Percentiles rank a stretch among this genome's conserved stretches.
phyloP scores from a whole-genome alignment of 2,113 vertebrate genomes.

The Chaenocephalus aceratus region DNA sequence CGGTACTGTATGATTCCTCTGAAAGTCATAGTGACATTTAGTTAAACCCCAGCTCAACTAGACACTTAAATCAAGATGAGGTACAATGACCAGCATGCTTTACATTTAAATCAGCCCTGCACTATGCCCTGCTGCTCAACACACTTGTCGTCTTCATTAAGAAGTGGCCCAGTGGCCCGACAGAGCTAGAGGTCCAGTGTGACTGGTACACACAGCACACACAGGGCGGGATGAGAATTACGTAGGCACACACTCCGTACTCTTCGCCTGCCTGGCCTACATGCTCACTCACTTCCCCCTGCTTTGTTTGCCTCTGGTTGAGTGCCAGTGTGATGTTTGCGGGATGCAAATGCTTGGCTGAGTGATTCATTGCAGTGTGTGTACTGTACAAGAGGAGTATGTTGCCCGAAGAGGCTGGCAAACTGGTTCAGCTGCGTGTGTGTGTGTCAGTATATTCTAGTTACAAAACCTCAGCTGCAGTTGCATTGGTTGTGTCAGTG shows the following conservation, averaged over 20 bases:
- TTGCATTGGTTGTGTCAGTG: slow-evolving; percentile 65
- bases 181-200: slow-evolving; percentile 16
- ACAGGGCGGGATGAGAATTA: slow-evolving; percentile 45
- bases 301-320: slow-evolving; percentile 76
- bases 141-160: slow-evolving; percentile 23
- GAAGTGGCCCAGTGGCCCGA: slow-evolving; percentile 5
- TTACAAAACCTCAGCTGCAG: slow-evolving; percentile 69
- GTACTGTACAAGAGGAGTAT: slow-evolving; percentile 53
- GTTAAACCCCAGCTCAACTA: not conserved
- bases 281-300: slow-evolving; percentile 71
- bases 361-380: slow-evolving; percentile 70
- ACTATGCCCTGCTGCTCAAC: not conserved
- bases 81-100: slow-evolving; percentile 19
- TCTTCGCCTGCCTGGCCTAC: slow-evolving; percentile 60
- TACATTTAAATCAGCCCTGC: not conserved
- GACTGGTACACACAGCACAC: slow-evolving; percentile 38
- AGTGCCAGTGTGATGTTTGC: slow-evolving; percentile 73
- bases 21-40: not conserved
- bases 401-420: slow-evolving; percentile 52
- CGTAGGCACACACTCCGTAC: slow-evolving; percentile 44
- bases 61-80: not conserved
- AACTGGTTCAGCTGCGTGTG: slow-evolving; percentile 4
- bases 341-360: slow-evolving; percentile 74
- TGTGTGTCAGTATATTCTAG: slow-evolving; percentile 43
- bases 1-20: not conserved